A percentile compares a stretch with the other conserved stretches of the same genome.
phyloP scores from a whole-genome alignment of 2,797 vertebrate genomes.

The Babyrousa celebensis region DNA sequence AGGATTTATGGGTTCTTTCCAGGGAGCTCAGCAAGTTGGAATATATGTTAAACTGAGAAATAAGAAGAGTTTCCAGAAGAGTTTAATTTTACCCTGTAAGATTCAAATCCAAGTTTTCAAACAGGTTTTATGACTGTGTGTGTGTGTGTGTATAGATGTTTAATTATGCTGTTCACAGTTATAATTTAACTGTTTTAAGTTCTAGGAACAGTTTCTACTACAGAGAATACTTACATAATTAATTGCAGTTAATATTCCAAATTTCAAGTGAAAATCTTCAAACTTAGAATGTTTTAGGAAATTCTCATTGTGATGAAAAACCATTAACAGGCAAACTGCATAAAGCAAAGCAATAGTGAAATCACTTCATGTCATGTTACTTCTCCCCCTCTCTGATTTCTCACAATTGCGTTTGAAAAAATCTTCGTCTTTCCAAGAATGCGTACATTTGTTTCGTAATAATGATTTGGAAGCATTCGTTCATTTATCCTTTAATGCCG shows the following conservation, averaged over 20 bases:
- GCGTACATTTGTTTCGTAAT: not conserved
- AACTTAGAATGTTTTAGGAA: constrained; percentile 33
- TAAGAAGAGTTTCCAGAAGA: not conserved
- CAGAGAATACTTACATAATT: not conserved
- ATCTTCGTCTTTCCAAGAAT: not conserved
- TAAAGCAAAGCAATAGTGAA: not conserved
- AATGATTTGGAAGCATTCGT: not conserved
- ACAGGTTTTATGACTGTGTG: not conserved
- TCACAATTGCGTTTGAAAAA: not conserved
- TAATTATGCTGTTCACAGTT: not conserved
- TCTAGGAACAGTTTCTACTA: not conserved
- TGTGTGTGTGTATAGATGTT: not conserved
- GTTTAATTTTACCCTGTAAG: constrained; percentile 15
- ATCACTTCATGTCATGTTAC: not conserved
- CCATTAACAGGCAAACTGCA: not conserved
- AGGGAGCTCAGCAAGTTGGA: not conserved
- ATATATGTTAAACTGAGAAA: constrained; percentile 62
- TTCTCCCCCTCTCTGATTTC: not conserved
- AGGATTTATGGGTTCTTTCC: constrained; percentile 69
- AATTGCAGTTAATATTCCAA: not conserved
- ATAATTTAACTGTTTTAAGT: constrained; percentile 55
- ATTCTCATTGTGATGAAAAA: not conserved
- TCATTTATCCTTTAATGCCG: not conserved
- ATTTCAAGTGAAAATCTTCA: constrained; percentile 20
- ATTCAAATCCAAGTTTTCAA: constrained; percentile 46